These are phyloP conservation scores for Montipora sp. DNA, from an alignment of 64 coral and sea anemone genomes.

Conservation along the genomic window DNA sequence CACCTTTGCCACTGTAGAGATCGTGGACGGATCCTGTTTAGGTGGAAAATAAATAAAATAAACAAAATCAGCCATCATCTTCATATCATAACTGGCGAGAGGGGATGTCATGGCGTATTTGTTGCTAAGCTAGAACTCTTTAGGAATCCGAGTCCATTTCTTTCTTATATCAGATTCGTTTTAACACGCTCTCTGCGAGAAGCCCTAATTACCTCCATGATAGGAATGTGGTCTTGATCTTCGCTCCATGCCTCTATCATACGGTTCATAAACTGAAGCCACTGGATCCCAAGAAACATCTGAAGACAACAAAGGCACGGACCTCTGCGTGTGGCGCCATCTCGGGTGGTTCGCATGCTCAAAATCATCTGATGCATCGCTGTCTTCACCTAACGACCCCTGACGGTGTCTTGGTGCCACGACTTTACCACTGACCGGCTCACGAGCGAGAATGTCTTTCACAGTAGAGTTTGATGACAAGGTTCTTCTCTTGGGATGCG, in stretches of 20 bases:
- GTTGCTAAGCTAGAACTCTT: too few relatives aligned
- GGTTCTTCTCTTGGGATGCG: neutral
- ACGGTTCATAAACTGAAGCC: neutral
- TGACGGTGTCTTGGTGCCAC: constrained; percentile 4
- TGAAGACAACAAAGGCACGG: constrained; percentile 53
- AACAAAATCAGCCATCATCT: too few relatives aligned
- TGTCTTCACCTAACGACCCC: constrained; percentile 54
- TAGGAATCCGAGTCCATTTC: too few relatives aligned
- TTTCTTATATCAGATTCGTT: too few relatives aligned
- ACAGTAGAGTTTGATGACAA: neutral
- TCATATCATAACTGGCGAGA: too few relatives aligned
- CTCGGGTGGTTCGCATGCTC: constrained; percentile 1
- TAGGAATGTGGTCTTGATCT: constrained; percentile 44
- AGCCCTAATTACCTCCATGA: constrained; percentile 39
- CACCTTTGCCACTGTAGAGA: neutral
- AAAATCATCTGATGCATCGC: constrained; percentile 36
- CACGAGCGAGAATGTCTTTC: neutral
- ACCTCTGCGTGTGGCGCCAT: constrained; percentile 5
- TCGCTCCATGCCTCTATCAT: neutral
- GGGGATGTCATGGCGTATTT: too few relatives aligned
- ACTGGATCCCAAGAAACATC: constrained; percentile 25
- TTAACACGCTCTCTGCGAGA: neutral
- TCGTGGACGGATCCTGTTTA: neutral
- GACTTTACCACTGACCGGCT: neutral
- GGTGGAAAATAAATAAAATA: neutral